Evolutionary conservation across 2,113 vertebrate genomes (phyloP).

Genomic region (Actenoides lindsayi): DNA sequence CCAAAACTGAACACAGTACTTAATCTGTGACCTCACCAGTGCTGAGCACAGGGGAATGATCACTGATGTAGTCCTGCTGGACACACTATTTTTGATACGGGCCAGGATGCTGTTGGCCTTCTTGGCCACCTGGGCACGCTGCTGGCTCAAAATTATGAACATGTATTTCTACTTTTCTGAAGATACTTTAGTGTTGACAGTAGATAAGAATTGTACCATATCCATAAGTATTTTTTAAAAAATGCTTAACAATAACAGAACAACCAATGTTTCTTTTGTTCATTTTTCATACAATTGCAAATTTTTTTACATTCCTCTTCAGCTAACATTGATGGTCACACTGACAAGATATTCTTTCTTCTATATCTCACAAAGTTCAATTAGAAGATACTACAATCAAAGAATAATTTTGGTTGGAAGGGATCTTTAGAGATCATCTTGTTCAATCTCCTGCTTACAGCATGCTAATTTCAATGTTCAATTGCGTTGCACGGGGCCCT

Average conservation of each 20-base stretch:
- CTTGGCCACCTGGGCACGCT: too few relatives aligned
- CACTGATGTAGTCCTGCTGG: too few relatives aligned
- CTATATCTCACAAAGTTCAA: neutral
- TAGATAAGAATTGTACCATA: neutral
- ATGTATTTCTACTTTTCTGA: neutral
- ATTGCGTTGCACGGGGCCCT: neutral
- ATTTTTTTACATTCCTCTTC: neutral
- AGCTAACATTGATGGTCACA: neutral
- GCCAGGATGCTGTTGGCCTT: too few relatives aligned
- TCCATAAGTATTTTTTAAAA: neutral
- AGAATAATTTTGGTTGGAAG: neutral
- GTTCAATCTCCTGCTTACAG: neutral
- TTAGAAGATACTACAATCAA: neutral
- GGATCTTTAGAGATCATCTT: neutral
- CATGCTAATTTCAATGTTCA: neutral
- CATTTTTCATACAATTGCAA: neutral
- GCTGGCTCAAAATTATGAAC: neutral
- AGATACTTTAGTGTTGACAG: neutral
- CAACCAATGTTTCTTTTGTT: neutral
- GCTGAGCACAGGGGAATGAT: too few relatives aligned
- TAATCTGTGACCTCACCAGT: too few relatives aligned
- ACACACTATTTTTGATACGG: too few relatives aligned
- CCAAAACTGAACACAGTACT: too few relatives aligned
- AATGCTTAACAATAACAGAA: neutral
- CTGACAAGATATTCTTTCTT: neutral